Conservation (phyloP, 2,797 vertebrate genomes). For the Clarias pachynema region DNA sequence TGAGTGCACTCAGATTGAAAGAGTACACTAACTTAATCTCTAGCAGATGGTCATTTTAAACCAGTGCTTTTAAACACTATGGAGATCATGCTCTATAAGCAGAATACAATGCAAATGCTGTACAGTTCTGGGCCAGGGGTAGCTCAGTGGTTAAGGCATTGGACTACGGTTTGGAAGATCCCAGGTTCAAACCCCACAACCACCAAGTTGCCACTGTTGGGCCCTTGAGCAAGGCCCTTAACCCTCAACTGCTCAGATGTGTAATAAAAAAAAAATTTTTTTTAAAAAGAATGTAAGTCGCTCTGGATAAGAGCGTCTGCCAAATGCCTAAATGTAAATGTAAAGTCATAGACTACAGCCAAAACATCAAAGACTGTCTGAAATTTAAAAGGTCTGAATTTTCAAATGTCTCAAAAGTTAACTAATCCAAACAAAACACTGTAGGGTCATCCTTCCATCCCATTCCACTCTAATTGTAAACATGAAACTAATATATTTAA, state of each 20-base stretch:
- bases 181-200: no score
- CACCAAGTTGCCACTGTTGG: no score
- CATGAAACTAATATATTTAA: neutral
- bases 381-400: neutral
- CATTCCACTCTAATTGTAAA: neutral
- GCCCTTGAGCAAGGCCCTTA: no score
- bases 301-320: no score
- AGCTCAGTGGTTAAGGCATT: no score
- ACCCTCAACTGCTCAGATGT: no score
- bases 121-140: no score
- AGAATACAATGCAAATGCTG: conserved; percentile 20
- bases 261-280: no score
- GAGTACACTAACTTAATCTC: conserved; percentile 55
- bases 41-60: conserved; percentile 52
- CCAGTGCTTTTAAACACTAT: conserved; percentile 41
- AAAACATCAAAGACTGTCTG: neutral
- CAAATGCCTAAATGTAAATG: no score
- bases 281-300: no score
- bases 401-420: neutral
- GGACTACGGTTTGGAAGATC: no score
- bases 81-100: conserved; percentile 37
- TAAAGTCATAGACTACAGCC: conserved; percentile 30
- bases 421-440: neutral
- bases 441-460: neutral
- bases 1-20: conserved; percentile 49